phyloP scores from a whole-genome alignment of 2,797 vertebrate species.

The Spheniscus humboldti region DNA sequence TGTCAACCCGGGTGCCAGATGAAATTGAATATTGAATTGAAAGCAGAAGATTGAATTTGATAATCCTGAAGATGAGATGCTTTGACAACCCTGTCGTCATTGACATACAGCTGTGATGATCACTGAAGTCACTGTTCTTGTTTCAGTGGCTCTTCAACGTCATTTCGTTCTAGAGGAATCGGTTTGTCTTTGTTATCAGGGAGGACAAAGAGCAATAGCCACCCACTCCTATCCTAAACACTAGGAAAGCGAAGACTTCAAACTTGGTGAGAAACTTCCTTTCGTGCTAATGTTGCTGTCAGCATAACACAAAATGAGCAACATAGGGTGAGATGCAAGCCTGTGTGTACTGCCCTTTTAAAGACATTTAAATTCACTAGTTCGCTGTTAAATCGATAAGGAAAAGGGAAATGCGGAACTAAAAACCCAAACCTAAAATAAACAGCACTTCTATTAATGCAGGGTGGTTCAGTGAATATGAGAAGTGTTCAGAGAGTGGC shows the following conservation, averaged over 20 bases:
- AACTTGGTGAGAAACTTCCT: background rate
- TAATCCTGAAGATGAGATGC: background rate
- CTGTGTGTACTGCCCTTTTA: background rate
- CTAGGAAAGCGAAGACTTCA: background rate
- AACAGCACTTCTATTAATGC: background rate
- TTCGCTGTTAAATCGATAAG: background rate
- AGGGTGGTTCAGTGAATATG: background rate
- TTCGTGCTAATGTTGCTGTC: background rate
- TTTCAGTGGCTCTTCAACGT: background rate
- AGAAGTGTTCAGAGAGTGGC: background rate
- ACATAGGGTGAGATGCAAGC: background rate
- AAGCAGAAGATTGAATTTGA: background rate
- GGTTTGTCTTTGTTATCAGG: background rate
- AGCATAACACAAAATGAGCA: background rate
- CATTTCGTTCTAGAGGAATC: background rate
- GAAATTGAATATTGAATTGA: background rate
- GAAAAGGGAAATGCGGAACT: background rate
- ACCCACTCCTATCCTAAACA: background rate
- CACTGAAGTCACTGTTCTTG: background rate
- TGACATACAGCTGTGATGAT: background rate
- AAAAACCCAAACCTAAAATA: background rate
- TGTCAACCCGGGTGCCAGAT: background rate
- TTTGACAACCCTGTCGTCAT: background rate
- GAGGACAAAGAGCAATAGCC: background rate
- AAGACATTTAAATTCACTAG: background rate